Conservation (phyloP, 2,888 invertebrate species). For the Asteroscopus sphinx region DNA sequence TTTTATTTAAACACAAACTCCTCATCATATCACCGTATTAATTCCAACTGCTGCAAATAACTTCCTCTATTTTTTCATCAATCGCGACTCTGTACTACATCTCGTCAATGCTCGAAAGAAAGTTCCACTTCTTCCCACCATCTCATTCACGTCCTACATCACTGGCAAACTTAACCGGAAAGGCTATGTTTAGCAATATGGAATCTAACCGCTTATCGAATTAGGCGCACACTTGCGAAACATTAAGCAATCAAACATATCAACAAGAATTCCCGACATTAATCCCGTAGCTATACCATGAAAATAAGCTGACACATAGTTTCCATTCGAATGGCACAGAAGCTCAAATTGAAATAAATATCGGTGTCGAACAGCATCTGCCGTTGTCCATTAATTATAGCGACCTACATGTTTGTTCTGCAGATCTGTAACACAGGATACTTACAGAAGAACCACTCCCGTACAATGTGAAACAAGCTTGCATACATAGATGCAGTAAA, state of each 20-base stretch:
- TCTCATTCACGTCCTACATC: too few relatives aligned
- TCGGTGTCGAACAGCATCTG: slow-evolving; percentile 31
- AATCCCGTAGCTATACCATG: slow-evolving; percentile 23
- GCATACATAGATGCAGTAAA: background rate
- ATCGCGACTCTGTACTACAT: too few relatives aligned
- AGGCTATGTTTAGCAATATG: too few relatives aligned
- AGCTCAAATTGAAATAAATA: slow-evolving; percentile 50
- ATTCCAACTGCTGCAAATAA: too few relatives aligned
- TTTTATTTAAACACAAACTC: too few relatives aligned
- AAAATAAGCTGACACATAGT: slow-evolving; percentile 33
- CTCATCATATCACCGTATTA: too few relatives aligned
- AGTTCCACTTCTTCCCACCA: too few relatives aligned
- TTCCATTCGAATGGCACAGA: slow-evolving; percentile 26
- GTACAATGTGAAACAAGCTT: background rate
- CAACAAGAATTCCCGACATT: slow-evolving; percentile 12
- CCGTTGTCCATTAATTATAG: slow-evolving; percentile 44
- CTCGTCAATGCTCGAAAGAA: too few relatives aligned
- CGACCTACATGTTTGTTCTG: slow-evolving; percentile 46
- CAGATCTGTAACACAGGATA: slow-evolving; percentile 23
- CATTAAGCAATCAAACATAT: background rate
- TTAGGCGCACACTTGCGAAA: too few relatives aligned
- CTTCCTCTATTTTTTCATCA: too few relatives aligned
- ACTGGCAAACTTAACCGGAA: too few relatives aligned
- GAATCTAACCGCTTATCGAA: too few relatives aligned
- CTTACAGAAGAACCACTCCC: slow-evolving; percentile 14